These are phyloP conservation scores for Pampus argenteus DNA, from an alignment of 2,797 vertebrate genomes.

Conservation along the genomic window DNA sequence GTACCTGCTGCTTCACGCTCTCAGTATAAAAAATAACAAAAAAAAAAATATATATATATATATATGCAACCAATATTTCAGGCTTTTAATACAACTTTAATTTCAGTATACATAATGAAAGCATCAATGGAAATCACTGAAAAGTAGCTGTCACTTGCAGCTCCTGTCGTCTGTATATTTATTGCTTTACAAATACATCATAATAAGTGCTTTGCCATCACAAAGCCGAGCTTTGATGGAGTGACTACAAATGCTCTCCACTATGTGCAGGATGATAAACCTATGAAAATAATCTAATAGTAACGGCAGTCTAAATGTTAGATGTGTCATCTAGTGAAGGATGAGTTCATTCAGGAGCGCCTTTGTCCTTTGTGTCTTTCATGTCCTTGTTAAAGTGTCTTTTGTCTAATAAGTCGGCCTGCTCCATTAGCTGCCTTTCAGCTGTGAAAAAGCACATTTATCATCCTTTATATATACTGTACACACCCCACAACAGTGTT, in stretches of 20 bases:
- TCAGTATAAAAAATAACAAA: not conserved
- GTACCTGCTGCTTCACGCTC: conserved; percentile 2
- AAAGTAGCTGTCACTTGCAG: not conserved
- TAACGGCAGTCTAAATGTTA: conserved; percentile 27
- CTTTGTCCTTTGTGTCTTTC: conserved; percentile 69
- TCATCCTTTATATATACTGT: conserved; percentile 71
- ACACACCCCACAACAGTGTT: conserved; percentile 35
- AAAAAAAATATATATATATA: too few relatives aligned
- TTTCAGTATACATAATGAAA: conserved; percentile 16
- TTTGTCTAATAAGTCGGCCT: conserved; percentile 68
- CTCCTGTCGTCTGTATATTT: conserved; percentile 16
- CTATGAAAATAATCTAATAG: conserved; percentile 29
- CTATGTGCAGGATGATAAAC: conserved; percentile 20
- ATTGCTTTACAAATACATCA: conserved; percentile 7
- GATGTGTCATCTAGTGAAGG: conserved; percentile 53
- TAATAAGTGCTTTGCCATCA: not conserved
- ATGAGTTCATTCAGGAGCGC: conserved; percentile 63
- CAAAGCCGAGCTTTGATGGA: conserved; percentile 6
- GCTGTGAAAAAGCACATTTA: conserved; percentile 75
- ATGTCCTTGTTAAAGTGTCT: conserved; percentile 69
- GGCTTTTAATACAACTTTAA: not conserved
- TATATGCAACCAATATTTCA: not conserved
- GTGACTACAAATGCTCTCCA: conserved; percentile 20
- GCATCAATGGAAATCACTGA: not conserved
- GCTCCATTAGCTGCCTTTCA: conserved; percentile 81